phyloP scores from a whole-genome alignment of 92 coral and sea anemone species.

The Porites lobata region DNA sequence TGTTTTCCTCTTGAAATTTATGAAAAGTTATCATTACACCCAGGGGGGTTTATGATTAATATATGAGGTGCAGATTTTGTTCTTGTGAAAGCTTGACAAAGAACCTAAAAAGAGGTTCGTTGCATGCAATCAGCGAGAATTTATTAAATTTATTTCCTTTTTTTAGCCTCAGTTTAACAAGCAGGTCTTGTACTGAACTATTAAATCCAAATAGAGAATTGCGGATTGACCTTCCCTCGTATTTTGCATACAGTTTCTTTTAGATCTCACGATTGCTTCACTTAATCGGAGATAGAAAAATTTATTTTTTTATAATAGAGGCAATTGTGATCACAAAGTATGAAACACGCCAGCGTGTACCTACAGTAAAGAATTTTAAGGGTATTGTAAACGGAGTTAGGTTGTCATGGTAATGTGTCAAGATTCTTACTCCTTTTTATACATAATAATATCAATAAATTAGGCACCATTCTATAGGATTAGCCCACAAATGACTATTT shows the following conservation, averaged over 20 bases:
- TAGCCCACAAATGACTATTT: constrained; percentile 10
- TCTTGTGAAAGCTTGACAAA: neutral
- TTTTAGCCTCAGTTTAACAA: neutral
- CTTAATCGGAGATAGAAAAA: neutral
- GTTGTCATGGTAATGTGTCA: constrained; percentile 8
- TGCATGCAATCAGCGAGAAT: neutral
- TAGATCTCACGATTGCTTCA: neutral
- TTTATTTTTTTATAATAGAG: constrained; percentile 11
- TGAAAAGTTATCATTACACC: no score
- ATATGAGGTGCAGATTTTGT: no score
- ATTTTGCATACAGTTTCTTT: neutral
- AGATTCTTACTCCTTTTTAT: constrained; percentile 13
- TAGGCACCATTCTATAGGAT: constrained; percentile 6
- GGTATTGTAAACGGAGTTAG: neutral
- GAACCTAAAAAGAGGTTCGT: neutral
- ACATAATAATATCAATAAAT: neutral
- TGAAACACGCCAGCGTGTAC: neutral
- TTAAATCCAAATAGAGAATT: neutral
- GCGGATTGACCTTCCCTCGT: neutral
- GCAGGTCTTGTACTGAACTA: constrained; percentile 39
- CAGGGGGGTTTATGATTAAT: no score
- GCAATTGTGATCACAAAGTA: neutral
- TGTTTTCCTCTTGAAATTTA: no score
- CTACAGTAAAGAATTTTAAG: neutral
- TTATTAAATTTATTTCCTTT: neutral